A percentile compares a stretch with the other conserved stretches of the same genome.
phyloP scores from a whole-genome alignment of 2,888 invertebrate genomes.

The Trichogramma dendrolimi region DNA sequence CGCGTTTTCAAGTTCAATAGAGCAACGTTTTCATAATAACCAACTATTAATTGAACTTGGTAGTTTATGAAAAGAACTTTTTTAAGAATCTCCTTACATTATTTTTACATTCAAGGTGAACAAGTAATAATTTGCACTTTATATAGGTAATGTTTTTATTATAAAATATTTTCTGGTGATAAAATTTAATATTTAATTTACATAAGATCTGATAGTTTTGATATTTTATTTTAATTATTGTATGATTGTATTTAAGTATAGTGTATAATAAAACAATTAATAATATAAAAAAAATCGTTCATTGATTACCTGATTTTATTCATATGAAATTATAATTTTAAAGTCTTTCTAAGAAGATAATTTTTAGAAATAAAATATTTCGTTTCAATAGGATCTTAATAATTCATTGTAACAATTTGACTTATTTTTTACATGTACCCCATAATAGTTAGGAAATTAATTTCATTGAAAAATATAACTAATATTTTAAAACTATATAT shows the following conservation, averaged over 20 bases:
- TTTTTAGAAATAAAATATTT: neutral
- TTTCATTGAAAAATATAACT: neutral
- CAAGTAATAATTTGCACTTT: neutral
- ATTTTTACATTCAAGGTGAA: neutral
- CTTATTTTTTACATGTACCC: neutral
- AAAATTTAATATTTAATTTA: constrained; percentile 13
- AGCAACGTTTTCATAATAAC: neutral
- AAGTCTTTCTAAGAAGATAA: neutral
- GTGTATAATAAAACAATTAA: constrained; percentile 20
- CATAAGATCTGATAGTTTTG: constrained; percentile 16
- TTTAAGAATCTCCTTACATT: too few relatives aligned
- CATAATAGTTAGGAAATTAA: neutral
- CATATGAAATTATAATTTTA: neutral
- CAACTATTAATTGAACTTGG: too few relatives aligned
- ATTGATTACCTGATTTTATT: neutral
- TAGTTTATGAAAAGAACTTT: too few relatives aligned
- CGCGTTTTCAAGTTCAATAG: constrained; percentile 12
- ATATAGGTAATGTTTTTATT: constrained; percentile 8
- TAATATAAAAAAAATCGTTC: constrained; percentile 4
- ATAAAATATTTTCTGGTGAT: constrained; percentile 7
- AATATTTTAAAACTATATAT: too few relatives aligned
- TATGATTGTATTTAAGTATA: constrained; percentile 18
- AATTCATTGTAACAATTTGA: neutral
- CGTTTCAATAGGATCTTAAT: neutral
- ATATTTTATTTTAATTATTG: constrained; percentile 2